Percentiles rank a stretch among this genome's conserved stretches.
These are phyloP conservation scores for Trichomalopsis sarcophagae DNA, from an alignment of 1,140 invertebrate species.

Conservation along the genomic window DNA sequence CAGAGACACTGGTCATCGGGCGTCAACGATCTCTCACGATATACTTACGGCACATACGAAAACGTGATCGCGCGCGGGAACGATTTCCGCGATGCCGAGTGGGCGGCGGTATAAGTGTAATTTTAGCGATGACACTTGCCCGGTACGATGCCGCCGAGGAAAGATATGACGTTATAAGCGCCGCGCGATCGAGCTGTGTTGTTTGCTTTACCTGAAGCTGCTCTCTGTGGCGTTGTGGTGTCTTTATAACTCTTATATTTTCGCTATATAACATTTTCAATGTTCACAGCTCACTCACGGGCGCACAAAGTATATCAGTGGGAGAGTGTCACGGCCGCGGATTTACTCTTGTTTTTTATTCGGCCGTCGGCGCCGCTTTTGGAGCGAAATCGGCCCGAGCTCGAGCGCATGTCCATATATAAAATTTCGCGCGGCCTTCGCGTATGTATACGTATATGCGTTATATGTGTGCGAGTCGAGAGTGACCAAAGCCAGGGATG, in stretches of 20 bases:
- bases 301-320: too few species aligned
- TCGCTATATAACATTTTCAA: too few species aligned
- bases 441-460: neutral
- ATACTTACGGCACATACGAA: neutral
- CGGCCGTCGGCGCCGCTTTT: neutral
- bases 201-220: constrained; percentile 23
- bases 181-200: too few species aligned
- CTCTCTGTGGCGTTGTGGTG: neutral
- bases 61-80: neutral
- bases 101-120: constrained; percentile 43
- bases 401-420: constrained; percentile 28
- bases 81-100: constrained; percentile 12
- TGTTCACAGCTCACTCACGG: too few species aligned
- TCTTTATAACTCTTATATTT: too few species aligned
- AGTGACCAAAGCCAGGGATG: neutral
- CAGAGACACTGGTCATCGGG: neutral
- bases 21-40: neutral
- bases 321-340: neutral
- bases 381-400: constrained; percentile 32
- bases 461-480: neutral
- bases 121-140: constrained; percentile 66
- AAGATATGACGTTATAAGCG: neutral
- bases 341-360: neutral
- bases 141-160: neutral
- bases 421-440: constrained; percentile 11